Conservation (phyloP, 2,888 invertebrate genomes). For the Theodoxus fluviatilis region DNA sequence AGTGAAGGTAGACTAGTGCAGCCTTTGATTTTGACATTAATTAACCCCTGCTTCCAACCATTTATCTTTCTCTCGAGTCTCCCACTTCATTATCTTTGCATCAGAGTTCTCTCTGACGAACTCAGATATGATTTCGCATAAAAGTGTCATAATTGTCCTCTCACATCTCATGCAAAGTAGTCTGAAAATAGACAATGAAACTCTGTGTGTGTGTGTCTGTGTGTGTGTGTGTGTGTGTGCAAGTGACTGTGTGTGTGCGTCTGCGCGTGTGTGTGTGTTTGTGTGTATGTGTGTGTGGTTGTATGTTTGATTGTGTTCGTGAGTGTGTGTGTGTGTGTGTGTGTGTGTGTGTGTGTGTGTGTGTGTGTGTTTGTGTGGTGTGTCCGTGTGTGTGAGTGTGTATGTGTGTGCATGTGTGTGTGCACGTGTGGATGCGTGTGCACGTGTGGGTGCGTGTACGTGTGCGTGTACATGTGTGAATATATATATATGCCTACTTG, state of each 20-base stretch:
- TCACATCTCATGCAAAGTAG: neutral
- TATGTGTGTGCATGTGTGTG: neutral
- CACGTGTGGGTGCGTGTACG: no score
- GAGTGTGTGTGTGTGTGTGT: neutral
- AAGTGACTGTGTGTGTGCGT: slow-evolving; percentile 6
- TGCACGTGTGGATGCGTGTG: neutral
- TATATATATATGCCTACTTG: no score
- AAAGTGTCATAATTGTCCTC: neutral
- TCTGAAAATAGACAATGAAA: neutral
- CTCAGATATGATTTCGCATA: neutral
- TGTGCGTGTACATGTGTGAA: no score
- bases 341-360: slow-evolving; percentile 14
- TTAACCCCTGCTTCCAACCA: no score
- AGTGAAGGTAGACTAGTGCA: no score
- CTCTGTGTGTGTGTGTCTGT: neutral
- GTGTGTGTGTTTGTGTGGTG: slow-evolving; percentile 14
- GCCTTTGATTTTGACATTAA: no score
- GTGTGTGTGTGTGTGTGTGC: slow-evolving; percentile 16
- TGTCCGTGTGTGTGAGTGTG: neutral
- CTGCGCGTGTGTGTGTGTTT: slow-evolving; percentile 9
- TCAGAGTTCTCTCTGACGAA: no score
- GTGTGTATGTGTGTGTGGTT: slow-evolving; percentile 9
- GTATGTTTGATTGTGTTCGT: neutral
- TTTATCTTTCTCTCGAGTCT: no score
- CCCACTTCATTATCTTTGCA: no score